Evolutionary conservation across 1,140 invertebrate species (phyloP), one percentile per base, ranked within the genome.

Genomic region (Thereuonema tuberculata): DNA sequence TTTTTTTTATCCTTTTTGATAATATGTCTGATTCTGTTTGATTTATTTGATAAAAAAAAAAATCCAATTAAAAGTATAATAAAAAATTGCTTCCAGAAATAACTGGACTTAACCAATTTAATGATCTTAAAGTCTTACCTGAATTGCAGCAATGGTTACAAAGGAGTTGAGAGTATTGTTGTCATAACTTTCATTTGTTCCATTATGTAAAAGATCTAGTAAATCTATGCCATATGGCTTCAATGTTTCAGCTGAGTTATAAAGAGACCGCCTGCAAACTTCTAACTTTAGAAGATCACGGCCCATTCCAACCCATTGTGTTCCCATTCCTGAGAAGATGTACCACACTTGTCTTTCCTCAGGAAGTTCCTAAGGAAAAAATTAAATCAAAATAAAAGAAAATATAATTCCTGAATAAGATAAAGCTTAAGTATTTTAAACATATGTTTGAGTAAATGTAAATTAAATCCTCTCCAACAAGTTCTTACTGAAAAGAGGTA

Each of bases 291-390:
- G 84, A 37, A 98, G 75, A 23, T 85, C 79, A 68, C 83, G 82
- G 2, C 82, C 93, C 93, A 98, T 98, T 62, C 89, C 90, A 49
- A 84, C 77, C 93, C 93, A 98, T 75, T 99, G 94, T 37, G 85
- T 84, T 14, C 94, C 95, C 93, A 98, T 97, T 31, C 94, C 95
- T 52, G 92, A 87, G 74, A 94, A 98, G 37, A 98, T 78, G 72
- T 82, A 96, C 88, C 92, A 98, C 25, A 98, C 74, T 1, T 92
- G 92, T 26, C 87, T 80, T 25, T 68, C 67, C 46, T 73, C 73
- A 56, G 63, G 62, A 20, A 69, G 52, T 23, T 62, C 79, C 81
- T 29, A 84, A 81, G 37, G 66, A 62, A 31, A 70, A 71, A 62
- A 53, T 15, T 59, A 21, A 52, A 58, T 58, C 24, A 56, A 52